A percentile compares a stretch with the other conserved stretches of the same genome.
These are phyloP conservation scores for Mobula birostris DNA, from an alignment of 2,113 vertebrate genomes.

Conservation along the genomic window DNA sequence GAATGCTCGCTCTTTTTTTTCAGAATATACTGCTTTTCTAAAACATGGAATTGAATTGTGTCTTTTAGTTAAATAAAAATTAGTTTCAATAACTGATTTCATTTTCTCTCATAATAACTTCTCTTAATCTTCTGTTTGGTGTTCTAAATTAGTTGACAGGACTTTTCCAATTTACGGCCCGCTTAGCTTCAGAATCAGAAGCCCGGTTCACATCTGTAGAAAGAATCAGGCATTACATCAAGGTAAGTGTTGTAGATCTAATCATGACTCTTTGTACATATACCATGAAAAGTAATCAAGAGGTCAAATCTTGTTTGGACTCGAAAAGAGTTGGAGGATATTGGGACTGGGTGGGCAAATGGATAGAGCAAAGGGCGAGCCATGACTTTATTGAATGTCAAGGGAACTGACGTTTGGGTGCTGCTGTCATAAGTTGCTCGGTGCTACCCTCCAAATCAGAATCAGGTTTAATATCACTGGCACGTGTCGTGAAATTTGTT, in stretches of 20 bases:
- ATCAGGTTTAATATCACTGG: too few species aligned
- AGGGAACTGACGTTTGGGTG: too few species aligned
- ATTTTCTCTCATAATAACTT: not conserved
- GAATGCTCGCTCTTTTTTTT: not conserved
- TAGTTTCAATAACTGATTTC: not conserved
- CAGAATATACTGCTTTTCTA: not conserved
- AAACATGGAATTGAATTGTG: not conserved
- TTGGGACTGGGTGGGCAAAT: too few species aligned
- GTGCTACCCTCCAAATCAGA: too few species aligned
- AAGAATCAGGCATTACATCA: slow-evolving; percentile 70
- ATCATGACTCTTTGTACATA: not conserved
- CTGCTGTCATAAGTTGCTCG: too few species aligned
- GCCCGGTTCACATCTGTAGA: slow-evolving; percentile 74
- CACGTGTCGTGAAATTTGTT: too few species aligned
- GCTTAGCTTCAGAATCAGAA: slow-evolving; percentile 65
- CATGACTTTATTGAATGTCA: too few species aligned
- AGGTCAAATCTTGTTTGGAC: not conserved
- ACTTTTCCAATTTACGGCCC: slow-evolving; percentile 69
- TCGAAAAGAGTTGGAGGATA: too few species aligned
- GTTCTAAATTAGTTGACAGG: slow-evolving; percentile 58
- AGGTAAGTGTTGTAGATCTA: slow-evolving; percentile 49
- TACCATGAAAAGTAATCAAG: not conserved
- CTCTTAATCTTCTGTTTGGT: not conserved
- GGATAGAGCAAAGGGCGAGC: too few species aligned
- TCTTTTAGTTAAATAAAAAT: not conserved